Evolutionary conservation across 2,797 vertebrate genomes (phyloP), one percentile per base, ranked within the genome.

Genomic region (Pseudomugil gertrudae): DNA sequence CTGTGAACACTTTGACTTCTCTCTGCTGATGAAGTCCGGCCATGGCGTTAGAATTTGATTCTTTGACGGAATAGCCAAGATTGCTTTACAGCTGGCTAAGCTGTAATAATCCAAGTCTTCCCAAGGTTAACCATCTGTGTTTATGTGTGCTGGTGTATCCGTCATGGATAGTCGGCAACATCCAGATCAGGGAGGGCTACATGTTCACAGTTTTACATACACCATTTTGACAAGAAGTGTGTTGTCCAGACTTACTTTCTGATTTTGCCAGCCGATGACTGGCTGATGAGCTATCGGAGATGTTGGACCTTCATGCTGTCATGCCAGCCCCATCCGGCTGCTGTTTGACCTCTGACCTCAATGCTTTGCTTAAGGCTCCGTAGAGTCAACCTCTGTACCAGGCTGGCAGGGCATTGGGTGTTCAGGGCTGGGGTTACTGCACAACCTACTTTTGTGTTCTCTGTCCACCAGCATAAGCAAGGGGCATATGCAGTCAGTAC

Each of bases 401-500:
- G 68, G 79, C 84, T 78, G 78, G 32, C 54, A 76, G 72, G 69
- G 52, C 66, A 73, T 77, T 54, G 64, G 72, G 70, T 75, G 63
- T 87, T 73, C 84, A 86, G 81, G 63, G 74, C 4, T 17, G 40
- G 7, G 40, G 40, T 43, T 76, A 82, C 77, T 29, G 32, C 68
- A 21, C 69, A 72, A 86, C 92, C 92, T 90, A 91, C 76, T 92
- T 92, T 83, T 68, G 62, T 54, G 32, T 1, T 43, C 76, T 76
- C 67, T 72, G 79, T 86, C 87, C 78, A 72, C 76, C 70, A 61
- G 72, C 68, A 62, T 72, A 81, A 90, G 86, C 67, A 45, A 69
- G 69, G 83, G 87, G 80, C 78, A 72, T 76, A 76, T 78, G 74
- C 78, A 74, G 84, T 88, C 73, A 24, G 81, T 72, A 73, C 83